Base-by-base conservation (phyloP, 2,888 invertebrate species). In the Limulus polyphemus region DNA sequence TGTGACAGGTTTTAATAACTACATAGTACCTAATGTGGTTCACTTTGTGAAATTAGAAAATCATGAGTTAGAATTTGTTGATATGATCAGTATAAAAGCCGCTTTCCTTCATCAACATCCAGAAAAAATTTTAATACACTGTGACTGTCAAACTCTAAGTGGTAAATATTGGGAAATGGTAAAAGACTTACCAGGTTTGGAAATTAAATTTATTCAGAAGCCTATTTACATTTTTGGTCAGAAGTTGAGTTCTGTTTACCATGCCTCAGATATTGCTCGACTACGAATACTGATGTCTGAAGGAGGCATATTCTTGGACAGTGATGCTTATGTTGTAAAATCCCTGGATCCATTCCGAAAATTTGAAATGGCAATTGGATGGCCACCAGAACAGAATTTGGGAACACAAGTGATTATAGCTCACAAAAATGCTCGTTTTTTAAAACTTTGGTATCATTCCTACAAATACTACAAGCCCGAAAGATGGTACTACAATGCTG, bases 201-300 rank as follows among this genome's bases (percentile, higher is more conserved):
- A 68, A 55, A 49, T 72, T 47, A 55, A 60, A 14, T 59, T 56
- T 16, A 64, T 65, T 11, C 48, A 55, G 3, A 64, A 64, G 60
- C 77, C 77, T 1, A 74, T 72, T 16, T 73, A 75, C 62, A 74
- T 77, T n/a, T 77, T 72, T 68, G 77, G 75, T n/a, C 74, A 75
- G 61, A 69, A 68, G 13, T 63, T 77, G 16, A 74, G 74, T 62
- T 75, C 75, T 9, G 69, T 75, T 1, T 76, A 73, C 62, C 77
- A 77, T 62, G 71, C 74, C 11, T 72, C 75, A 9, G 77, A 77
- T 68, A 71, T 77, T 7, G 73, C 75, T 17, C 67, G 77, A 17
- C 70, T 77, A 10, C 67, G 70, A 49, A 68, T 77, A 12, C 69
- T 77, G 14, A 72, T 71, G 69, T 62, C 71, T 59, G 71, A 71